A percentile compares a stretch with the other conserved stretches of the same genome.
phyloP scores from a whole-genome alignment of 2,888 invertebrate species.

The Acheta domesticus region DNA sequence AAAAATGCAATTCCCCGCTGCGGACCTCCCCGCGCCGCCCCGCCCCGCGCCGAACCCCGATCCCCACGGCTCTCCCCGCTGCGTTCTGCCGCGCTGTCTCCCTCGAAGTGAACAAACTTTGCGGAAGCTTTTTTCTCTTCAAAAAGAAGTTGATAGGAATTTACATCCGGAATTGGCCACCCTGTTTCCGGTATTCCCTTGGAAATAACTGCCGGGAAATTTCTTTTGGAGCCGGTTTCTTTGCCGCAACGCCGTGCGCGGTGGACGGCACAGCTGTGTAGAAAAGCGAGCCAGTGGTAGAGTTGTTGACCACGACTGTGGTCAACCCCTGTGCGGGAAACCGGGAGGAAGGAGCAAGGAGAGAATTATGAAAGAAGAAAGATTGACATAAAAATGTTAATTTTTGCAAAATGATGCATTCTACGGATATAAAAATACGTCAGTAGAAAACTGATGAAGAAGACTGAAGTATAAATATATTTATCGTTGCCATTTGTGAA shows the following conservation, averaged over 20 bases:
- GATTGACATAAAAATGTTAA: too few species aligned
- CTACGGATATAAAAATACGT: too few species aligned
- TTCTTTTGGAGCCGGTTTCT: neutral
- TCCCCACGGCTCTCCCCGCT: neutral
- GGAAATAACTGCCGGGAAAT: conserved; percentile 1
- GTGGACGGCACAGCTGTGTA: neutral
- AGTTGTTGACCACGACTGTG: too few species aligned
- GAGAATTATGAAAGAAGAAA: too few species aligned
- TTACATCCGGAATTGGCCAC: conserved; percentile 9
- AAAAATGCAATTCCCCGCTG: conserved; percentile 18
- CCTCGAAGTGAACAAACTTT: conserved; percentile 5
- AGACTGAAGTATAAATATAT: too few species aligned
- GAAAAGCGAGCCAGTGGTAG: neutral
- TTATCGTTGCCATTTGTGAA: too few species aligned
- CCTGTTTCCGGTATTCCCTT: conserved; percentile 10
- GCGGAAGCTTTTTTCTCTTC: conserved; percentile 6
- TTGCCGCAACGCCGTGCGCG: neutral
- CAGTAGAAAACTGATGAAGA: too few species aligned
- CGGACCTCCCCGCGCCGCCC: neutral
- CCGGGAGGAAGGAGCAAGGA: too few species aligned
- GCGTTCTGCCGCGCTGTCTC: neutral
- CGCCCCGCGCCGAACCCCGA: neutral
- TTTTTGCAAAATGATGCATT: too few species aligned
- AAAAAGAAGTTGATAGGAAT: conserved; percentile 18
- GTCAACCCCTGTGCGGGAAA: too few species aligned